These are phyloP conservation scores for Bombus waltoni DNA, from an alignment of 1,140 invertebrate genomes.

Conservation along the genomic window DNA sequence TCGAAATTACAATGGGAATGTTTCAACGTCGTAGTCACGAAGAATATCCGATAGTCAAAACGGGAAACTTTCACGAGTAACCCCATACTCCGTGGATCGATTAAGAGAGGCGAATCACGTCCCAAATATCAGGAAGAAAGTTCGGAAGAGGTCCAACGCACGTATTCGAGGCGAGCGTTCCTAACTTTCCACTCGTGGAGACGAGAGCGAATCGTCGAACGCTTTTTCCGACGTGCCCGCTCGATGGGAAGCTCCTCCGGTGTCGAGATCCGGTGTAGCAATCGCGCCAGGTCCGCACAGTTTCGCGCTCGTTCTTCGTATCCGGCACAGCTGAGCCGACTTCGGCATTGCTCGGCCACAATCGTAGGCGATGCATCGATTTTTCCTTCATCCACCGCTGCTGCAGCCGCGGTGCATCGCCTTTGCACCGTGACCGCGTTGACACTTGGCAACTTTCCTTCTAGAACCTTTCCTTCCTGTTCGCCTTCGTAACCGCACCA, in stretches of 20 bases:
- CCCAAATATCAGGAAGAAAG: constrained; percentile 35
- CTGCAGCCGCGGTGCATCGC: constrained; percentile 48
- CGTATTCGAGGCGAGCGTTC: neutral
- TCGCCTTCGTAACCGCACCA: too few species aligned
- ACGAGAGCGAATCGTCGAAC: constrained; percentile 8
- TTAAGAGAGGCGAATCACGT: constrained; percentile 16
- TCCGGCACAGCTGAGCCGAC: constrained; percentile 44
- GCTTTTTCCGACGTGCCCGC: neutral
- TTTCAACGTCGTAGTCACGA: neutral
- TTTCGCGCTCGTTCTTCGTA: constrained; percentile 23
- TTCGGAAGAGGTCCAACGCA: neutral
- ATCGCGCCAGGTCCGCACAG: neutral
- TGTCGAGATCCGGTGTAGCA: neutral
- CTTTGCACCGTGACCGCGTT: constrained; percentile 30
- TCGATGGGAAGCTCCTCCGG: neutral
- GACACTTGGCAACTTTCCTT: constrained; percentile 40
- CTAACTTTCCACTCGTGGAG: constrained; percentile 29
- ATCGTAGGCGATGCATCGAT: constrained; percentile 64
- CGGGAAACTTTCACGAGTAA: neutral
- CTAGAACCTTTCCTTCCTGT: neutral
- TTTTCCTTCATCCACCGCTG: constrained; percentile 51
- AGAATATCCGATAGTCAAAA: neutral
- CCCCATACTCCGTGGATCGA: neutral
- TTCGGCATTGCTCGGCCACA: constrained; percentile 55
- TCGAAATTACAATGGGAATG: neutral